Conservation (phyloP, 2,797 vertebrate species). For the Mormyrops attenuatus region DNA sequence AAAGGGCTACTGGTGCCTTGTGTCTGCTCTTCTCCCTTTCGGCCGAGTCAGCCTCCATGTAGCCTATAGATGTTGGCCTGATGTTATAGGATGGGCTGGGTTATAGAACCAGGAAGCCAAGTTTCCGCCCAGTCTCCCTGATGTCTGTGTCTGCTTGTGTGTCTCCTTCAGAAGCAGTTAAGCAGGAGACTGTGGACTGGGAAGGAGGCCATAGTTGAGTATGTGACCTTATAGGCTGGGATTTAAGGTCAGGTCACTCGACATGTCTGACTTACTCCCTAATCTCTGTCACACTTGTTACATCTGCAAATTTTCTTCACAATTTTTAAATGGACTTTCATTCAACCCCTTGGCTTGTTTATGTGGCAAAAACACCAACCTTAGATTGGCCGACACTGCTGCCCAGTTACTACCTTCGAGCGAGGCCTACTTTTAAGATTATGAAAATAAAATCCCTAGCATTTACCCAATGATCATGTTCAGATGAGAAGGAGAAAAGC, state of each 20-base stretch:
- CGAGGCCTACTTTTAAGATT: not conserved
- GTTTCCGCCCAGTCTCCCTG: not conserved
- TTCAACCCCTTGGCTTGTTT: not conserved
- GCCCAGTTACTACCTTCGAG: not conserved
- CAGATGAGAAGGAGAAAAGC: not conserved
- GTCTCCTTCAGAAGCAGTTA: not conserved
- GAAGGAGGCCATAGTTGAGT: not conserved
- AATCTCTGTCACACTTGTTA: not conserved
- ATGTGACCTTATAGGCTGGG: not conserved
- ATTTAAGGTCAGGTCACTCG: not conserved
- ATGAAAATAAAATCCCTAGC: not conserved
- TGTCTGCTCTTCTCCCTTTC: not conserved
- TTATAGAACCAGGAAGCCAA: not conserved
- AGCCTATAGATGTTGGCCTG: not conserved
- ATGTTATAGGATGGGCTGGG: not conserved
- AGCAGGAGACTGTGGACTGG: not conserved
- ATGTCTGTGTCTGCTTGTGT: not conserved
- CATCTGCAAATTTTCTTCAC: not conserved
- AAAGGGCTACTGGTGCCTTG: not conserved
- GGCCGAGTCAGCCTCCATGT: not conserved
- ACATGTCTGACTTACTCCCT: not conserved
- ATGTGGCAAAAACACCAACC: not conserved
- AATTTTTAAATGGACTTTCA: not conserved
- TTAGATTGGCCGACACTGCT: not conserved
- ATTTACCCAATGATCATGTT: not conserved